Percentiles rank a stretch among this genome's conserved stretches.
Conservation (phyloP, 1,140 invertebrate species). For the Pseudomyrmex concolor region DNA sequence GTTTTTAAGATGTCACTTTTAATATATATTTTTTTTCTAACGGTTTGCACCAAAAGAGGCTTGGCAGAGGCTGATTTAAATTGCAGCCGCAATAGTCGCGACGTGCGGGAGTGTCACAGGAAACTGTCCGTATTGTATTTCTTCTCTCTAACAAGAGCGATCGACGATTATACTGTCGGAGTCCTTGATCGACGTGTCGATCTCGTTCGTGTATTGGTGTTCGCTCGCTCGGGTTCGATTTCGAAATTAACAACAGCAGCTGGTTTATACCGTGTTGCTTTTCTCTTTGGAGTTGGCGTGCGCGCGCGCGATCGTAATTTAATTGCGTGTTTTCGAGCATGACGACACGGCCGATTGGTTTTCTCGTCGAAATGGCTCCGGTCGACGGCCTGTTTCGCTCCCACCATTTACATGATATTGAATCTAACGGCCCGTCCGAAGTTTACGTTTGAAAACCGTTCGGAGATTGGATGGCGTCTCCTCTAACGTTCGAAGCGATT, state of each 20-base stretch:
- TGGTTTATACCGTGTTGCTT: slow-evolving; percentile 19
- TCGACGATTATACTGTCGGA: slow-evolving; percentile 27
- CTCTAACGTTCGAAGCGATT: slow-evolving; percentile 36
- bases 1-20: no score
- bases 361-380: slow-evolving; percentile 26
- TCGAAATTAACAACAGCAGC: slow-evolving; percentile 48
- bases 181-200: slow-evolving; percentile 32
- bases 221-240: slow-evolving; percentile 38
- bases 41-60: slow-evolving; percentile 8
- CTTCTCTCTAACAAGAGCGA: slow-evolving; percentile 18
- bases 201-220: slow-evolving; percentile 21
- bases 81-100: slow-evolving; percentile 33
- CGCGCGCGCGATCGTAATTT: slow-evolving; percentile 56
- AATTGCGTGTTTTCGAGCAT: slow-evolving; percentile 56
- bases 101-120: slow-evolving; percentile 68
- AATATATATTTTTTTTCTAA: not conserved
- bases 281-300: slow-evolving; percentile 30
- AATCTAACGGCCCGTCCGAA: slow-evolving; percentile 43
- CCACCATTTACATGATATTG: slow-evolving; percentile 65
- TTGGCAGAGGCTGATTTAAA: slow-evolving; percentile 27
- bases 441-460: slow-evolving; percentile 25
- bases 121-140: slow-evolving; percentile 62
- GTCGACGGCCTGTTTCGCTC: not conserved
- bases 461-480: slow-evolving; percentile 28
- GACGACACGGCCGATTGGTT: slow-evolving; percentile 51